Evolutionary conservation across 2,888 invertebrate genomes (phyloP).

Genomic region (Silvanus unidentatus): DNA sequence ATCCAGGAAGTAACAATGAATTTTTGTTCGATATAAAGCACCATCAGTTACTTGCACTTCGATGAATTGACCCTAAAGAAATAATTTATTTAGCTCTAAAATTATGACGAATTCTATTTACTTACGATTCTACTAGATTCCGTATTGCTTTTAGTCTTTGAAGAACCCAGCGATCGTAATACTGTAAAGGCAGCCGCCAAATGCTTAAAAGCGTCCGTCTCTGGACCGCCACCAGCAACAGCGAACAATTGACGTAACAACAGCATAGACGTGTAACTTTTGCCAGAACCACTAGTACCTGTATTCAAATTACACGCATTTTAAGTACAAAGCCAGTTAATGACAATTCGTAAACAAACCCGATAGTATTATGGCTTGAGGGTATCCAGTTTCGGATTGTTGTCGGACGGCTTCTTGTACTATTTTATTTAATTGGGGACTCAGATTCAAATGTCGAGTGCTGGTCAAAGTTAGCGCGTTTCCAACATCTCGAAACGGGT

Average conservation of each 20-base stretch:
- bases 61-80: slow-evolving; percentile 81
- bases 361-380: slow-evolving; percentile 89
- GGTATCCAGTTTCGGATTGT: slow-evolving; percentile 92
- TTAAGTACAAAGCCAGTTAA: slow-evolving; percentile 3
- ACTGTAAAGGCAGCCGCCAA: slow-evolving; percentile 93
- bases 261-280: slow-evolving; percentile 89
- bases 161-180: slow-evolving; percentile 82
- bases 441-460: slow-evolving; percentile 65
- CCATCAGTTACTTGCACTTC: slow-evolving; percentile 95
- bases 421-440: slow-evolving; percentile 79
- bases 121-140: slow-evolving; percentile 89
- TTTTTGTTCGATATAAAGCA: slow-evolving; percentile 89
- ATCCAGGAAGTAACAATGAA: slow-evolving; percentile 93
- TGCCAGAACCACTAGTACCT: slow-evolving; percentile 89
- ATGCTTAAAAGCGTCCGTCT: slow-evolving; percentile 95
- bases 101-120: too few species aligned
- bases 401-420: slow-evolving; percentile 89
- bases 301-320: slow-evolving; percentile 25
- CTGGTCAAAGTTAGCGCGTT: slow-evolving; percentile 79
- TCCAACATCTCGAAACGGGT: slow-evolving; percentile 81
- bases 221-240: slow-evolving; percentile 88
- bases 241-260: slow-evolving; percentile 86
- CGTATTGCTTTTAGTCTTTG: slow-evolving; percentile 83
- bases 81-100: too few species aligned
- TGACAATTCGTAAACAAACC: slow-evolving; percentile 49